Percentiles rank a stretch among this genome's conserved stretches.
phyloP scores from a whole-genome alignment of 2,797 vertebrate genomes.

The Spinus pinus region DNA sequence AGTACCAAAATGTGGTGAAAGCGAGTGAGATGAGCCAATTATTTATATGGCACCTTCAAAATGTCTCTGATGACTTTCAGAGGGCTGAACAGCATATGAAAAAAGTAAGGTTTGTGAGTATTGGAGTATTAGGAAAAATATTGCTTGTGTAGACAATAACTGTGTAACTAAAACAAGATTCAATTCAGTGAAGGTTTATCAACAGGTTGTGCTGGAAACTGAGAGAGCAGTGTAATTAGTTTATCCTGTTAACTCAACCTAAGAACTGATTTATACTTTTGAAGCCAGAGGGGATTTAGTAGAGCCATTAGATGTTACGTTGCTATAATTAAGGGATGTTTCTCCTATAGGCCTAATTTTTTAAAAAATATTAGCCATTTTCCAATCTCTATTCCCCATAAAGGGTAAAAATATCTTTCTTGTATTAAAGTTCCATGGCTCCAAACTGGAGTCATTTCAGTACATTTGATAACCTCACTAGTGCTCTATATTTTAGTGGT shows the following conservation, averaged over 20 bases:
- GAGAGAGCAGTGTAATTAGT: background rate
- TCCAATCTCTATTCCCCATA: background rate
- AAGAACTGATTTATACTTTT: background rate
- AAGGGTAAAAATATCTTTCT: background rate
- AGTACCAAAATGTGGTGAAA: rapidly evolving
- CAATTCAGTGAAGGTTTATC: background rate
- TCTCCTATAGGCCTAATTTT: background rate
- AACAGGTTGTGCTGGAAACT: background rate
- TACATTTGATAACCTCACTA: background rate
- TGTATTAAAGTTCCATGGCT: background rate
- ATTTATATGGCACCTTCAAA: background rate
- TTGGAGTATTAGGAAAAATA: background rate
- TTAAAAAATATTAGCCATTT: background rate
- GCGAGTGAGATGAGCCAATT: background rate
- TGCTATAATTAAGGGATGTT: background rate
- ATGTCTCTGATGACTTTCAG: background rate
- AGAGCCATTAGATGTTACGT: background rate
- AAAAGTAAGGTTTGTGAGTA: background rate
- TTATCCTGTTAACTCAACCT: background rate
- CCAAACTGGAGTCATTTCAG: background rate
- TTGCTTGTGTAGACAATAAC: background rate
- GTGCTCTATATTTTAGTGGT: background rate
- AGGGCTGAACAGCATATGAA: background rate
- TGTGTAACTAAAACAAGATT: background rate
- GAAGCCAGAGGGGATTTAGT: background rate